Evolutionary conservation across 2,113 vertebrate species (phyloP), one percentile per base, ranked within the genome.

Genomic region (Varanus komodoensis): DNA sequence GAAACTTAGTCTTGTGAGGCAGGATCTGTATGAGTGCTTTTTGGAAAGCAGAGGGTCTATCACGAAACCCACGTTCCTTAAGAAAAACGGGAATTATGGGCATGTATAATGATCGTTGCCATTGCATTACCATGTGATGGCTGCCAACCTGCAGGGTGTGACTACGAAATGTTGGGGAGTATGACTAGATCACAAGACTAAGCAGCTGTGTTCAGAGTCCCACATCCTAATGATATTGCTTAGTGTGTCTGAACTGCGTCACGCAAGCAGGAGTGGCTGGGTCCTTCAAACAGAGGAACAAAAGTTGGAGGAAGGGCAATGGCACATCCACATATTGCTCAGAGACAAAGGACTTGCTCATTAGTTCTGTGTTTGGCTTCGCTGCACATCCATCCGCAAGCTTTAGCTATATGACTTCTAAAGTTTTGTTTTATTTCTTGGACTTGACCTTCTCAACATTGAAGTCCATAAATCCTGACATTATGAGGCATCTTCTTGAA

Each of bases 401-500:
- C 34, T 78, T 57, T 3, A 19, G 3, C 4, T 34, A 25, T 69
- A 48, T 52, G 67, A 86, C 29, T 85, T 67, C 32, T 1, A 54
- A 34, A 29, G 48, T 27, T 17, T 52, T 2, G 4, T 52, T 38
- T 68, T 54, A 84, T 84, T 85, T 15, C 34, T 54, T 80, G 83
- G 27, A 32, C 71, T 86, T 82, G 84, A 81, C 44, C 93, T 86
- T 61, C 68, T 87, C 86, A 86, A 93, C 92, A 83, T 89, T 81
- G 71, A 87, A 77, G 29, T 92, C 68, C 83, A 75, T 34, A 88
- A 6, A 15, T 87, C 57, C 64, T 84, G 92, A 73, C 78, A 75
- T 91, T 82, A 52, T 88, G 82, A 83, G 82, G 78, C 87, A 93
- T 83, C 25, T 84, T 90, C 87, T 38, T 92, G 92, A 94, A 93